These are phyloP conservation scores for Cepphus grylle DNA, from an alignment of 2,113 vertebrate genomes.

Conservation along the genomic window DNA sequence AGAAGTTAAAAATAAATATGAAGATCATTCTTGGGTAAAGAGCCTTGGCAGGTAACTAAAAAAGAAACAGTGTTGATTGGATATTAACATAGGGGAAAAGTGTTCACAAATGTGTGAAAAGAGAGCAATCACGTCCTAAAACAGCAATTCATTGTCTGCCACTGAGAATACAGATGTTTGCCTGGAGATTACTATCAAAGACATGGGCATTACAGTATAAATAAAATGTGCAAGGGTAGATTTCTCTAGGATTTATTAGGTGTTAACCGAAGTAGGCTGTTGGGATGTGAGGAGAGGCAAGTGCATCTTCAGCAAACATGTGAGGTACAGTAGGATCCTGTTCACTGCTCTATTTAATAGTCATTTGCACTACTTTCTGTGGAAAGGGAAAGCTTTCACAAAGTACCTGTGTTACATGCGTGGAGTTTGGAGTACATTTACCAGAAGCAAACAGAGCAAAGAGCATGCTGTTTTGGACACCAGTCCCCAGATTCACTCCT, in stretches of 20 bases:
- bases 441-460: not conserved
- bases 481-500: not conserved
- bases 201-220: not conserved
- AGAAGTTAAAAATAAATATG: not conserved
- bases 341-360: not conserved
- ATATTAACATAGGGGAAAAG: not conserved
- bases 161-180: not conserved
- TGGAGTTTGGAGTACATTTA: not conserved
- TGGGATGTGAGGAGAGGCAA: not conserved
- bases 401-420: rapidly evolving
- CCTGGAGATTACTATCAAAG: not conserved
- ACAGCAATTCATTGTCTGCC: not conserved
- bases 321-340: not conserved
- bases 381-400: not conserved
- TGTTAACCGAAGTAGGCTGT: not conserved
- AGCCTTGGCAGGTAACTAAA: not conserved
- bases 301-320: not conserved
- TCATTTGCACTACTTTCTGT: not conserved
- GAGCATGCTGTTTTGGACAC: not conserved
- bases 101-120: not conserved
- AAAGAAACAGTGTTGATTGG: not conserved
- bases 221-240: not conserved
- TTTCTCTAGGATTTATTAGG: not conserved
- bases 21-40: conserved; percentile 1
- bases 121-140: not conserved